A percentile compares a stretch with the other conserved stretches of the same genome.
Conservation (phyloP, 2,113 vertebrate species). For the Brachionichthys hirsutus region DNA sequence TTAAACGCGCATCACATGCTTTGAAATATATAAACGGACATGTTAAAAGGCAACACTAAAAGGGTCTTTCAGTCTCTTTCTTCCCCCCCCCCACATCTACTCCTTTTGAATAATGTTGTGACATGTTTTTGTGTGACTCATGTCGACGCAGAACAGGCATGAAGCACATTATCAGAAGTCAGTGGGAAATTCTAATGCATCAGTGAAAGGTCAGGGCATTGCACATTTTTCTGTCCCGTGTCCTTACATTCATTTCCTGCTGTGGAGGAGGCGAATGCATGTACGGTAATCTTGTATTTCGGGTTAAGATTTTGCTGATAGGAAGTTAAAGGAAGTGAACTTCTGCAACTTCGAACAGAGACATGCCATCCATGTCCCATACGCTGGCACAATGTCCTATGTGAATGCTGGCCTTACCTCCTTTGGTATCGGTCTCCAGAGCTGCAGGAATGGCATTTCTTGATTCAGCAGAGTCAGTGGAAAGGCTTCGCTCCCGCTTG, state of each 20-base stretch:
- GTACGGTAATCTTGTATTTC: slow-evolving; percentile 49
- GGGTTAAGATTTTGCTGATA: slow-evolving; percentile 61
- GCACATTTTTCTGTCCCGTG: slow-evolving; percentile 56
- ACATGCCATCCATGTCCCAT: neutral
- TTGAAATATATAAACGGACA: slow-evolving; percentile 15
- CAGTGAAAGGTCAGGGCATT: slow-evolving; percentile 75
- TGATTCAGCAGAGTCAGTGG: slow-evolving; percentile 86
- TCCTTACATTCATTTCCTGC: slow-evolving; percentile 64
- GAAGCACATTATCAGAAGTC: slow-evolving; percentile 48
- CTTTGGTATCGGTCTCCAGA: slow-evolving; percentile 89
- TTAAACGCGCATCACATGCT: slow-evolving; percentile 36
- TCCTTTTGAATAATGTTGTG: slow-evolving; percentile 18
- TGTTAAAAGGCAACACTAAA: slow-evolving; percentile 14
- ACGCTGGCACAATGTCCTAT: slow-evolving; percentile 8
- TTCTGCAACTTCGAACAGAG: slow-evolving; percentile 25
- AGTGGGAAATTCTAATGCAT: slow-evolving; percentile 62
- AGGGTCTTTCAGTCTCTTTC: neutral
- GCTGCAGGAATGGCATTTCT: slow-evolving; percentile 82
- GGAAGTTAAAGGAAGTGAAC: slow-evolving; percentile 52
- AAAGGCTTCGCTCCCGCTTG: slow-evolving; percentile 91
- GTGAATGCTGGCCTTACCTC: slow-evolving; percentile 77
- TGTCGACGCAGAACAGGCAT: slow-evolving; percentile 2
- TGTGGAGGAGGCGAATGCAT: slow-evolving; percentile 57
- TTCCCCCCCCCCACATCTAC: slow-evolving; percentile 8
- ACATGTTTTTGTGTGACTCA: no score